Percentiles rank a stretch among this genome's conserved stretches.
phyloP scores from a whole-genome alignment of 2,797 vertebrate genomes.

The Sebastes miniatus region DNA sequence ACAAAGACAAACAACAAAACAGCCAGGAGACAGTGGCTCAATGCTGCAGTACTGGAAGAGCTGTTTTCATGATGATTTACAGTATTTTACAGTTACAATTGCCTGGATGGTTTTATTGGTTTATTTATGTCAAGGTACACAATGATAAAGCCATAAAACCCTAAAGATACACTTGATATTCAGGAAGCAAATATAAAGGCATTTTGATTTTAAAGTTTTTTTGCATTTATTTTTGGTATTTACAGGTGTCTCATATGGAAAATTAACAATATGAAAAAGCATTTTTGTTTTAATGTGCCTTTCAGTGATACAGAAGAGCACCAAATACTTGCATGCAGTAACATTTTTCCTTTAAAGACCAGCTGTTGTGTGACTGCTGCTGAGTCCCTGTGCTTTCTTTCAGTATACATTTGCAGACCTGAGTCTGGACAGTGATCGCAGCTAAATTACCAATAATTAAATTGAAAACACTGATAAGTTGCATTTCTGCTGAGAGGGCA shows the following conservation, averaged over 20 bases:
- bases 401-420: not conserved
- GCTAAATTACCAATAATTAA: not conserved
- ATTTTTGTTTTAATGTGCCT: not conserved
- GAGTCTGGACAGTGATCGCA: not conserved
- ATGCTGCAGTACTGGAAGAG: not conserved
- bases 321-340: not conserved
- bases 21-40: not conserved
- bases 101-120: not conserved
- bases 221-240: not conserved
- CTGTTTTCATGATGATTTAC: not conserved
- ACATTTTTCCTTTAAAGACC: not conserved
- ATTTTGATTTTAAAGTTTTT: not conserved
- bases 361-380: not conserved
- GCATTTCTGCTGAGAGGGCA: not conserved
- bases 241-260: not conserved
- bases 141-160: not conserved
- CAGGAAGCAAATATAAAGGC: not conserved
- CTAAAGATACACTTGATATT: not conserved
- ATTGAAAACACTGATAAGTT: not conserved
- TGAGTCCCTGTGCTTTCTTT: not conserved
- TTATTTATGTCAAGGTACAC: not conserved
- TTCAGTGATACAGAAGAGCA: not conserved
- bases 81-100: too few relatives aligned
- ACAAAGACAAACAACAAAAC: conserved; percentile 16
- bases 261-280: not conserved